A percentile compares a stretch with the other conserved stretches of the same genome.
These are phyloP conservation scores for Trachelus stipa DNA, from an alignment of 2,888 invertebrate species.

Conservation along the genomic window DNA sequence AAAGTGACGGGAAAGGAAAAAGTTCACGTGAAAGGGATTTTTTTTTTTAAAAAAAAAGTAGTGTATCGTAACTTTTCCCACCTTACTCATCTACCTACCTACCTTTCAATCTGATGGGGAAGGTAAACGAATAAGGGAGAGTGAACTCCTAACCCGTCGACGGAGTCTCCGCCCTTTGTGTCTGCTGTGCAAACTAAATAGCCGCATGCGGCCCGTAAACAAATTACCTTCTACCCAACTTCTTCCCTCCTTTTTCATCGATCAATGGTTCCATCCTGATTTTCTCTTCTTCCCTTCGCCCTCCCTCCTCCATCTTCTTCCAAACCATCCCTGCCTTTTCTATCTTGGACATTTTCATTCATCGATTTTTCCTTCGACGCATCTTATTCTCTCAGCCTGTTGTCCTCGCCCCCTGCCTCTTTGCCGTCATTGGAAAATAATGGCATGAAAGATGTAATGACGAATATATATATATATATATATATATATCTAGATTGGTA, in stretches of 20 bases:
- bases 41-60: constrained; percentile 7
- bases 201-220: constrained; percentile 6
- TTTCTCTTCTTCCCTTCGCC: not conserved
- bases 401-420: not conserved
- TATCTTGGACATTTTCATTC: not conserved
- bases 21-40: not conserved
- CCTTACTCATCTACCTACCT: not conserved
- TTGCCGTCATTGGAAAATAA: not conserved
- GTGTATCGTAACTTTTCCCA: not conserved
- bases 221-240: constrained; percentile 7
- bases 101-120: not conserved
- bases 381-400: not conserved
- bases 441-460: not conserved
- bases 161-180: not conserved
- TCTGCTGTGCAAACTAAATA: constrained; percentile 9
- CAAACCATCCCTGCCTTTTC: not conserved
- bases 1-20: constrained; percentile 2
- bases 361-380: not conserved
- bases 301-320: not conserved
- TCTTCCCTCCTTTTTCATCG: constrained; percentile 4
- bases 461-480: not conserved
- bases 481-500: not conserved
- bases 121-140: constrained; percentile 1
- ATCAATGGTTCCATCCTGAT: not conserved
- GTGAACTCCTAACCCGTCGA: not conserved